A percentile compares a stretch with the other conserved stretches of the same genome.
These are phyloP conservation scores for Ormyrus thymus DNA, from an alignment of 2,888 invertebrate genomes.

Conservation along the genomic window DNA sequence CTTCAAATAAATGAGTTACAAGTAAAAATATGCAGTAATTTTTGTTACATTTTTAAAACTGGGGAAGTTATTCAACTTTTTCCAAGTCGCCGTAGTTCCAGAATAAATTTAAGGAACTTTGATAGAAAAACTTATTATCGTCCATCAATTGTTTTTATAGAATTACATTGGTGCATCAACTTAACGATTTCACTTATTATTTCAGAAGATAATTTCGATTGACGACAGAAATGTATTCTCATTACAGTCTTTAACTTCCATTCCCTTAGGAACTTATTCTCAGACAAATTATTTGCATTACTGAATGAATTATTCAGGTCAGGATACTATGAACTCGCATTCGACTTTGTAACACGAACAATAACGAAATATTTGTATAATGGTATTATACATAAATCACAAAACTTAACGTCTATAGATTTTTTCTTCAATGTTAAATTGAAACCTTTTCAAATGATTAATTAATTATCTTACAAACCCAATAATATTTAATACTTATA, in stretches of 20 bases:
- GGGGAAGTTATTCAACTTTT: no score
- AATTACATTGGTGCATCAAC: no score
- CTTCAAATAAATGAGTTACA: no score
- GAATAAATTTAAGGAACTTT: no score
- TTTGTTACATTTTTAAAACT: no score
- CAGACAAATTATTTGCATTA: slow-evolving; percentile 23
- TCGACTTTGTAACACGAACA: slow-evolving; percentile 15
- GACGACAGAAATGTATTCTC: slow-evolving; percentile 2
- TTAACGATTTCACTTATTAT: no score
- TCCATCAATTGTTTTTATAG: no score
- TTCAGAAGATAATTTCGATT: neutral
- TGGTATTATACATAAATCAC: neutral
- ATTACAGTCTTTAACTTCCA: slow-evolving; percentile 4
- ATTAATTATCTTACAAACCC: neutral
- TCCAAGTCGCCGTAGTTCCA: no score
- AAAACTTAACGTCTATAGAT: neutral
- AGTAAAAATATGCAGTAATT: no score
- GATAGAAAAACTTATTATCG: no score
- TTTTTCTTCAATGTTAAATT: slow-evolving; percentile 1
- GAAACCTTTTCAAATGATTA: neutral
- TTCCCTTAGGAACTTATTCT: neutral
- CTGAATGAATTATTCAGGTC: slow-evolving; percentile 35
- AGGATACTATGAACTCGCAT: slow-evolving; percentile 4
- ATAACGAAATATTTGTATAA: neutral
- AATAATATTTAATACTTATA: no score